phyloP scores from a whole-genome alignment of 2,113 vertebrate species.

The Callithrix jacchus region DNA sequence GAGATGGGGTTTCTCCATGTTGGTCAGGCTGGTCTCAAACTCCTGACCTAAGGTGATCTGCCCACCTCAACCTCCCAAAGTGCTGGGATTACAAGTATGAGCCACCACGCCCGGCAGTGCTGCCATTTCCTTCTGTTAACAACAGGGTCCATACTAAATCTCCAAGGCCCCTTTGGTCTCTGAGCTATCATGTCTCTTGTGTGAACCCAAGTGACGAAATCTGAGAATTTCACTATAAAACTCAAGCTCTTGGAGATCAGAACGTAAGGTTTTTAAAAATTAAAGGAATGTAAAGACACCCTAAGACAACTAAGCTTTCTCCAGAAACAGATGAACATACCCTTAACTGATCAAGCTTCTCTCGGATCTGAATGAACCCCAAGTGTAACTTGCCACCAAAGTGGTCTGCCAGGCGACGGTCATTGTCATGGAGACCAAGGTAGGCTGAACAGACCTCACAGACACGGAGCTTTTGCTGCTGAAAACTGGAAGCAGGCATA shows the following conservation, averaged over 20 bases:
- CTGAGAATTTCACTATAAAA: background rate
- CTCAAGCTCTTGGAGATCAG: background rate
- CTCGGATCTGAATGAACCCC: conserved; percentile 98
- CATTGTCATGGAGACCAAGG: conserved; percentile 98
- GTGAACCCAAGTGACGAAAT: background rate
- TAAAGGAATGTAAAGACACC: background rate
- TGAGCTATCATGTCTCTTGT: background rate
- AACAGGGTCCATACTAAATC: background rate
- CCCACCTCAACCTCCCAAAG: too few relatives aligned
- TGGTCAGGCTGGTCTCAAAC: too few relatives aligned
- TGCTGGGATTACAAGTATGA: too few relatives aligned
- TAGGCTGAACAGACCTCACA: conserved; percentile 99
- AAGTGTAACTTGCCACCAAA: conserved; percentile 98
- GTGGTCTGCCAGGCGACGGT: conserved; percentile 98
- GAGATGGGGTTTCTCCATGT: too few relatives aligned
- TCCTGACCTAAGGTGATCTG: too few relatives aligned
- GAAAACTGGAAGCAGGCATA: conserved; percentile 98
- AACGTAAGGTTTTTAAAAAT: background rate
- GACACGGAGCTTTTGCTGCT: conserved; percentile 98
- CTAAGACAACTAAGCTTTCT: background rate
- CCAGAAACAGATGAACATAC: conserved; percentile 79
- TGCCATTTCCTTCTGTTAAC: background rate
- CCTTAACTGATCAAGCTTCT: conserved; percentile 96
- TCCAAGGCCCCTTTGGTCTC: background rate
- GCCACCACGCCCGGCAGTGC: fast-evolving